phyloP scores from a whole-genome alignment of 2,113 vertebrate species.

The Cochlearius cochlearius region DNA sequence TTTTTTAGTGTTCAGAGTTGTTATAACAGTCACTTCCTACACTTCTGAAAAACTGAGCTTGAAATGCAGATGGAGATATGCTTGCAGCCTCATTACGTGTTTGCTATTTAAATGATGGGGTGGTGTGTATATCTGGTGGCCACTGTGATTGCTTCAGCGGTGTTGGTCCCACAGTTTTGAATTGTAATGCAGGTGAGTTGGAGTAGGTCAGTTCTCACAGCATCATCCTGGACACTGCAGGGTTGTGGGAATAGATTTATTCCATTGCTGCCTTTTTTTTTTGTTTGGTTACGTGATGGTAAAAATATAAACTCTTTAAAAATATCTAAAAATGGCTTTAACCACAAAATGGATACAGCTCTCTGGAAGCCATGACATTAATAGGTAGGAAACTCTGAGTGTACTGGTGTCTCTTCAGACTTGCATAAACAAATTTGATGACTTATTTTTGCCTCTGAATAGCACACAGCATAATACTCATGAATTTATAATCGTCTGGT shows the following conservation, averaged over 20 bases:
- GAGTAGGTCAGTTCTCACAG: background rate
- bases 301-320: background rate
- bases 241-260: background rate
- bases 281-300: background rate
- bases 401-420: background rate
- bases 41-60: background rate
- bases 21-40: background rate
- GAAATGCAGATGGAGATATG: background rate
- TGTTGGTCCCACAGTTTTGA: background rate
- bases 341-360: background rate
- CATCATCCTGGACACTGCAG: background rate
- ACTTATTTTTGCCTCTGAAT: conserved; percentile 21
- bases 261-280: background rate
- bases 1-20: background rate
- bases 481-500: background rate
- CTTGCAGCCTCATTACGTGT: accelerated
- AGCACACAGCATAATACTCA: background rate
- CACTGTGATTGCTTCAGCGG: background rate
- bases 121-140: background rate
- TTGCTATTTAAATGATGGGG: background rate
- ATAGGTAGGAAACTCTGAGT: conserved; percentile 42
- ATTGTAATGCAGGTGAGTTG: accelerated
- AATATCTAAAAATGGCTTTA: background rate
- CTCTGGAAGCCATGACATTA: background rate
- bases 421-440: background rate